These are phyloP conservation scores for Hexactinellida sp. DNA, from an alignment of 37 sponge, comb jelly and placozoan genomes.

Conservation along the genomic window DNA sequence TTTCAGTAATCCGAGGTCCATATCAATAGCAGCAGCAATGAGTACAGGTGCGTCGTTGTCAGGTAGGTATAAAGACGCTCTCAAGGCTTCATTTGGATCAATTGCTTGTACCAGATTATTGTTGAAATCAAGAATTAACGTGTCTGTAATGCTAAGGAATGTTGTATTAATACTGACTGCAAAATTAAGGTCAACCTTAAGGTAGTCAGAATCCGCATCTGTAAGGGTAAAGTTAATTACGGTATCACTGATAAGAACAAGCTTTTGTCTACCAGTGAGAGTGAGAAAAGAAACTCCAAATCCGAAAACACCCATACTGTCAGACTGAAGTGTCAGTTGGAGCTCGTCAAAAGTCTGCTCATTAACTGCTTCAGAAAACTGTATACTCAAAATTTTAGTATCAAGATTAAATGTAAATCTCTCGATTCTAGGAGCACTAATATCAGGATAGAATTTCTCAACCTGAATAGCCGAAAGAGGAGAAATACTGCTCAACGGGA, in stretches of 20 bases:
- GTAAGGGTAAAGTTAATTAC: not conserved
- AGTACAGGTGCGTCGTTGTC: not conserved
- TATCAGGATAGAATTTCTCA: conserved; percentile 18
- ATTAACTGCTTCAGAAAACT: conserved; percentile 23
- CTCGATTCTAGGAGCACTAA: not conserved
- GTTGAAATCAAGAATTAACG: not conserved
- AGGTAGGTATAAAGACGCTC: not conserved
- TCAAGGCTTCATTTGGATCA: not conserved
- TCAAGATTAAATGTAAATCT: conserved; percentile 17
- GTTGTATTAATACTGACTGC: not conserved
- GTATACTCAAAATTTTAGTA: not conserved
- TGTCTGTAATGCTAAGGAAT: not conserved
- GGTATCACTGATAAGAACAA: not conserved
- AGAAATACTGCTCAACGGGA: not conserved
- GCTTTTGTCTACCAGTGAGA: not conserved
- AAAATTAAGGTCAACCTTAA: not conserved
- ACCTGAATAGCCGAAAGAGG: conserved; percentile 27
- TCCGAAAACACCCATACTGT: not conserved
- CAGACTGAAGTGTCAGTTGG: not conserved
- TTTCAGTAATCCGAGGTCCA: not conserved
- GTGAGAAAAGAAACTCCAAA: not conserved
- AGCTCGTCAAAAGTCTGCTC: not conserved
- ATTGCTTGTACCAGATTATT: not conserved
- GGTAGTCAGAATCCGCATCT: not conserved
- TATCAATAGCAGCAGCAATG: not conserved